These are phyloP conservation scores for Platyrinchus mystaceus DNA, from an alignment of 2,797 vertebrate species.

Conservation along the genomic window DNA sequence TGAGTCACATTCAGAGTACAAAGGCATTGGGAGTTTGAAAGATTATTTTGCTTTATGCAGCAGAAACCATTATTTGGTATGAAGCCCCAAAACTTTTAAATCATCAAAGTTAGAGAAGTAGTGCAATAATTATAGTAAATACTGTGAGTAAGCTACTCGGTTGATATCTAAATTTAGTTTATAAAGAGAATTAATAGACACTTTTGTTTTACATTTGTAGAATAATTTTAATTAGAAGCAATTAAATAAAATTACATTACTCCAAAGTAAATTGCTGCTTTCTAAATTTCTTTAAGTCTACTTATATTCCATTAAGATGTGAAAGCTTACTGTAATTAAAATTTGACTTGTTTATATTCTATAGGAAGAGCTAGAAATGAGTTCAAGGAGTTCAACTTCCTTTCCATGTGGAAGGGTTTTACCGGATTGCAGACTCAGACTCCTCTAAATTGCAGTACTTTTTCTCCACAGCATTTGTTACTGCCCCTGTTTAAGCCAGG, in stretches of 20 bases:
- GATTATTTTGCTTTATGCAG: slow-evolving; percentile 60
- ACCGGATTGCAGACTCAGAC: background rate
- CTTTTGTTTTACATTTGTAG: slow-evolving; percentile 41
- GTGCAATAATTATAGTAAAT: slow-evolving; percentile 62
- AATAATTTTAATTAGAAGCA: slow-evolving; percentile 52
- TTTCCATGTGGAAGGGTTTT: background rate
- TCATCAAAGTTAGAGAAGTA: slow-evolving; percentile 38
- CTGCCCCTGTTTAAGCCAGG: background rate
- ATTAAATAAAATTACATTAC: slow-evolving; percentile 42
- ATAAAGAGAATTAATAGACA: slow-evolving; percentile 42
- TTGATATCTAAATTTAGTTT: slow-evolving; percentile 49
- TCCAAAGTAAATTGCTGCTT: slow-evolving; percentile 42
- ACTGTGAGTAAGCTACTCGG: background rate
- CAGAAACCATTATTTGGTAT: slow-evolving; percentile 57
- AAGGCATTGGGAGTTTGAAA: slow-evolving; percentile 53
- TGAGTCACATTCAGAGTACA: slow-evolving; percentile 67
- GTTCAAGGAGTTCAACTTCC: background rate
- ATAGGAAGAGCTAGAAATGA: background rate
- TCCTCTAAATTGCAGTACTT: background rate
- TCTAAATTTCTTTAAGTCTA: background rate
- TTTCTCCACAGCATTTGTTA: background rate
- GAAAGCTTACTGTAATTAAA: slow-evolving; percentile 9
- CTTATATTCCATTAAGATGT: background rate
- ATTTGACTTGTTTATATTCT: background rate
- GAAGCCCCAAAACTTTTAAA: slow-evolving; percentile 44